phyloP scores from a whole-genome alignment of 2,797 vertebrate genomes.

The Oreochromis mossambicus region DNA sequence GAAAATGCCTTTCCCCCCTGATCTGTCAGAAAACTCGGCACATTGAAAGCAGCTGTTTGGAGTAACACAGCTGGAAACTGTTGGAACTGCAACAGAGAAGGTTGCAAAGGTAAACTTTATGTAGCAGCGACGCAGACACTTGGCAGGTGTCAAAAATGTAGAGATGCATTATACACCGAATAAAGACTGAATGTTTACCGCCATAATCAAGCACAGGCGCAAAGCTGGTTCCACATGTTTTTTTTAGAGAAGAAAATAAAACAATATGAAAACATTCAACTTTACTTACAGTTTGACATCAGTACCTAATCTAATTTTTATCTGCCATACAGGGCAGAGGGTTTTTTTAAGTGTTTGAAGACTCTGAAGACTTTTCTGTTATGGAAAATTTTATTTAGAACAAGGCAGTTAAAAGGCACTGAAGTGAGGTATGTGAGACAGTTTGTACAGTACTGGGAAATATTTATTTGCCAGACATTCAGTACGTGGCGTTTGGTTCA shows the following conservation, averaged over 20 bases:
- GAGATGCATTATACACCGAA: neutral
- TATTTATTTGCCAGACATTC: accelerated
- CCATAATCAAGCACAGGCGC: neutral
- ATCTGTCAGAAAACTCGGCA: neutral
- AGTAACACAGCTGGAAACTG: neutral
- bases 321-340: neutral
- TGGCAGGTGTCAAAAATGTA: neutral
- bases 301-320: accelerated
- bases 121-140: neutral
- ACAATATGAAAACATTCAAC: neutral
- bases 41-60: neutral
- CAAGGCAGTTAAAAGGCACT: too few species aligned
- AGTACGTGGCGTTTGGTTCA: accelerated
- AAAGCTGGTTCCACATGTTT: accelerated
- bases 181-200: neutral
- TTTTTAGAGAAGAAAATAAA: neutral
- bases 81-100: neutral
- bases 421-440: neutral
- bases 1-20: accelerated
- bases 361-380: accelerated
- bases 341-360: neutral
- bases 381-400: neutral
- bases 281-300: neutral
- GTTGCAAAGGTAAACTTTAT: neutral
- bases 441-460: neutral